Conservation (phyloP, 2,113 vertebrate genomes). For the Bos javanicus region DNA sequence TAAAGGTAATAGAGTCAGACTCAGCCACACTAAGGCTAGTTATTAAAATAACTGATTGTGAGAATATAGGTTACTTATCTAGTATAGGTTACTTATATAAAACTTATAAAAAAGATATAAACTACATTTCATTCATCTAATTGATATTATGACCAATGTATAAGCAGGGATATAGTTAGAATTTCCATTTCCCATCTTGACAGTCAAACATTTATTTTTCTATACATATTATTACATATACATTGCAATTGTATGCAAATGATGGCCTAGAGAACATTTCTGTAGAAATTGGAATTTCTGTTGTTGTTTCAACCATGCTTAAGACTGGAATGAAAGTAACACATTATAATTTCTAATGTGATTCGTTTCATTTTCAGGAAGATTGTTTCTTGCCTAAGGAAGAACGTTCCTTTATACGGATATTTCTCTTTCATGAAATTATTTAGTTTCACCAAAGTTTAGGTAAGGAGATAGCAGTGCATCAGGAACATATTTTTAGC, state of each 20-base stretch:
- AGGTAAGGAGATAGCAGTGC: background rate
- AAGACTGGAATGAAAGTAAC: slow-evolving; percentile 57
- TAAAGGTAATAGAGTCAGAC: background rate
- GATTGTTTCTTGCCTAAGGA: slow-evolving; percentile 63
- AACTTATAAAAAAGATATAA: slow-evolving; percentile 8
- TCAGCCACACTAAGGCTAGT: background rate
- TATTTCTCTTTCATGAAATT: slow-evolving; percentile 66
- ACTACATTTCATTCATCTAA: slow-evolving; percentile 1
- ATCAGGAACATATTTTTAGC: background rate
- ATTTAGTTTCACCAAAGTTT: slow-evolving; percentile 46
- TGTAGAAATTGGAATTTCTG: slow-evolving; percentile 32
- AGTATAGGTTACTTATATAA: background rate
- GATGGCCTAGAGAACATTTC: slow-evolving; percentile 43
- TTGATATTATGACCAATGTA: background rate
- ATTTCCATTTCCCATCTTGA: background rate
- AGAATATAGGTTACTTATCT: background rate
- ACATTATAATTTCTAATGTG: slow-evolving; percentile 64
- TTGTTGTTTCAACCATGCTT: slow-evolving; percentile 40
- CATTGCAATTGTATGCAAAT: slow-evolving; percentile 49
- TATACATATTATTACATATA: background rate
- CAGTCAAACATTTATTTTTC: background rate
- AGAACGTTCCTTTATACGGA: slow-evolving; percentile 47
- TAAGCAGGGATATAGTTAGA: slow-evolving; percentile 33
- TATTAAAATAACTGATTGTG: background rate
- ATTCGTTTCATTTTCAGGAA: slow-evolving; percentile 61